Evolutionary conservation across 2,888 invertebrate species (phyloP).

Genomic region (Sphecodes monilicornis): DNA sequence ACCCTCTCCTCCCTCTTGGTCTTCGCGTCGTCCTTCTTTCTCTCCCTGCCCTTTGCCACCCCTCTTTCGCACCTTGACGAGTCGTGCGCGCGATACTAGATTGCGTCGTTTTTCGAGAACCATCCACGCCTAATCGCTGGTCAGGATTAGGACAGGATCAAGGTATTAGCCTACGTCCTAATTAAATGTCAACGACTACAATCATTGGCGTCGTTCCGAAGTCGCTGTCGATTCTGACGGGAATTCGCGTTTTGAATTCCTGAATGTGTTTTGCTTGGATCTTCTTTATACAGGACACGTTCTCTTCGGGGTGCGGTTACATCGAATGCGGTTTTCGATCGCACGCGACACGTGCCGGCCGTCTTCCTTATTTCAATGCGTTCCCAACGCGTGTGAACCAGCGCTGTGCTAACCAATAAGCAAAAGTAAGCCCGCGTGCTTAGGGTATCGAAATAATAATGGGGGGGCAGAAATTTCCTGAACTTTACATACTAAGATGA

Average conservation of each 20-base stretch:
- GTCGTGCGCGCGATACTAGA: background rate
- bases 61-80: slow-evolving; percentile 13
- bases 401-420: too few species aligned
- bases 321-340: background rate
- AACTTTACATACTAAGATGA: too few species aligned
- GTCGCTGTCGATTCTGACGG: background rate
- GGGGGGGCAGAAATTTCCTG: too few species aligned
- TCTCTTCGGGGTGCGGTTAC: background rate
- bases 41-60: background rate
- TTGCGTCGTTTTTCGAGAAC: slow-evolving; percentile 2
- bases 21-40: background rate
- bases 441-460: too few species aligned
- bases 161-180: background rate
- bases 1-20: background rate
- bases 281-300: background rate
- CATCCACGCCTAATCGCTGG: background rate
- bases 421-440: too few species aligned
- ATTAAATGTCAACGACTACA: background rate
- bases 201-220: background rate
- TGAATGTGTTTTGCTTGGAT: background rate
- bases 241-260: too few species aligned
- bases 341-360: background rate
- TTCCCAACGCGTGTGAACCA: background rate
- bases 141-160: background rate
- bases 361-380: background rate